Evolutionary conservation across 2,797 vertebrate species (phyloP).

Genomic region (Oophaga sylvatica): DNA sequence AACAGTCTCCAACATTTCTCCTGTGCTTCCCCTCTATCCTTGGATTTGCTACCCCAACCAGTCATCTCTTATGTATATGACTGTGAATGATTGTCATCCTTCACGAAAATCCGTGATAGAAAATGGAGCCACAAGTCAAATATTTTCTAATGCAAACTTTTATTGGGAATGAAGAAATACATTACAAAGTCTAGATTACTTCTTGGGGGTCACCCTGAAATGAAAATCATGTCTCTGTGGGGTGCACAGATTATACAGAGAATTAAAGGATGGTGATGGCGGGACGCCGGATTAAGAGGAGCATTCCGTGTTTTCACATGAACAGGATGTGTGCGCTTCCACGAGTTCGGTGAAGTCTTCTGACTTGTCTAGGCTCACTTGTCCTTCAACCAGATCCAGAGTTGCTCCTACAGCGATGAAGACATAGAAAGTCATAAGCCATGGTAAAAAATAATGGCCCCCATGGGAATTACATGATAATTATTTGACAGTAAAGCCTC

Average conservation of each 20-base stretch:
- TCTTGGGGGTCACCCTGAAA: slow-evolving; percentile 63
- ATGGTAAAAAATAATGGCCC: background rate
- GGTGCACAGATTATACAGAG: slow-evolving; percentile 56
- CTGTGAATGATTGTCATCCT: background rate
- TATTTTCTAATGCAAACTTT: slow-evolving; percentile 67
- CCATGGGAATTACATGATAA: background rate
- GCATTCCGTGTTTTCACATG: slow-evolving; percentile 63
- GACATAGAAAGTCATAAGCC: background rate
- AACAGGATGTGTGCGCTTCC: slow-evolving; percentile 68
- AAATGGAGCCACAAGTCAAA: background rate
- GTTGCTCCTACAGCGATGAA: slow-evolving; percentile 65
- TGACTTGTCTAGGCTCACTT: slow-evolving; percentile 66
- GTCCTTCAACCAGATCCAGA: slow-evolving; percentile 64
- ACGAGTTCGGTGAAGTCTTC: slow-evolving; percentile 65
- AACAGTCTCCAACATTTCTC: too few species aligned
- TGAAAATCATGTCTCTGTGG: slow-evolving; percentile 58
- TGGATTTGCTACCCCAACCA: background rate
- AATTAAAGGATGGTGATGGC: slow-evolving; percentile 61
- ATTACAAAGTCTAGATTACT: slow-evolving; percentile 62
- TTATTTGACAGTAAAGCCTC: background rate
- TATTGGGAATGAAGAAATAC: slow-evolving; percentile 68
- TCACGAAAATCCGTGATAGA: background rate
- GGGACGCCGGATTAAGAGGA: slow-evolving; percentile 47
- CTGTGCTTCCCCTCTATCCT: too few species aligned
- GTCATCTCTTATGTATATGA: background rate